Evolutionary conservation across 2,113 vertebrate species (phyloP).

Genomic region (Gopherus evgoodei): DNA sequence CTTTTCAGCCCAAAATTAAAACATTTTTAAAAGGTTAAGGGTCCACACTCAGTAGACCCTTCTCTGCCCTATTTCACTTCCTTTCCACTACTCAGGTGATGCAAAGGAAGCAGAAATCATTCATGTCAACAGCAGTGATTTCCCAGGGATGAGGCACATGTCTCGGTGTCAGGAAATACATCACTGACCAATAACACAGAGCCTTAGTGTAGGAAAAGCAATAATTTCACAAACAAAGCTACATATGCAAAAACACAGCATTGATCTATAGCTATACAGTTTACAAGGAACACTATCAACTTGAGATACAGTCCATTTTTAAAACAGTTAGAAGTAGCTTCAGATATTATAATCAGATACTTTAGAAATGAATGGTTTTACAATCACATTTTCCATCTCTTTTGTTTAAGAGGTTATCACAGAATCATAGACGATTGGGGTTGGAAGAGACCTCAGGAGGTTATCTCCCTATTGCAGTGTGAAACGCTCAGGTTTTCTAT

Average conservation of each 20-base stretch:
- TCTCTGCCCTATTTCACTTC: not conserved
- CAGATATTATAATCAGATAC: not conserved
- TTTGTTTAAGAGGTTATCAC: not conserved
- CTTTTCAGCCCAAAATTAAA: not conserved
- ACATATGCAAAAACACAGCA: not conserved
- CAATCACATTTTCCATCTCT: not conserved
- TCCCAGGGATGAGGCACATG: not conserved
- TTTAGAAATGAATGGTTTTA: not conserved
- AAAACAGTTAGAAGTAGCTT: not conserved
- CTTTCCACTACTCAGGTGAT: not conserved
- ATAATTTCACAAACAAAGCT: not conserved
- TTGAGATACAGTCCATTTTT: not conserved
- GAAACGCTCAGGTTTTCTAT: not conserved
- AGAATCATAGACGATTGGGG: no score
- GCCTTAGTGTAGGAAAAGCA: not conserved
- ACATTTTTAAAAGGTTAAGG: not conserved
- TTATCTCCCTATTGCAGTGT: not conserved
- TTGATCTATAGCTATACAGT: not conserved
- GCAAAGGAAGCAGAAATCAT: not conserved
- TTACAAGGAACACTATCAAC: not conserved
- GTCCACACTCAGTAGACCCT: not conserved
- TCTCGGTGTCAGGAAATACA: not conserved
- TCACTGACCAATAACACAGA: fast-evolving
- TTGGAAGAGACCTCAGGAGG: not conserved
- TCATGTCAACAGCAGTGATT: not conserved